Conservation (phyloP, 2,113 vertebrate species). For the Podarcis muralis region DNA sequence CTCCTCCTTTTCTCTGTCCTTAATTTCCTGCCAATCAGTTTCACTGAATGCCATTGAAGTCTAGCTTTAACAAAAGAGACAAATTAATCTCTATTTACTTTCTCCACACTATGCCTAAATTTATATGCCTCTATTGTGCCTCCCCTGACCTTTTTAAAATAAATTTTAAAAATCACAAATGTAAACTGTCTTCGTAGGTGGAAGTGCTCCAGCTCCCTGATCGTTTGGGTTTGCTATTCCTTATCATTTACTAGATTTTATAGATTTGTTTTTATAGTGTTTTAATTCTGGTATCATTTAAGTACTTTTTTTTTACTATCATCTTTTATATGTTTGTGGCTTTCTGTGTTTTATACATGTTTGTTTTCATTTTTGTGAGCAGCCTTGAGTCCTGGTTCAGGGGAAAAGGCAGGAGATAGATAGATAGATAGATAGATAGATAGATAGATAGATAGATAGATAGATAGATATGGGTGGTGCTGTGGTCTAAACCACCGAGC, state of each 20-base stretch:
- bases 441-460: too few relatives aligned
- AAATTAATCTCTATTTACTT: background rate
- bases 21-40: background rate
- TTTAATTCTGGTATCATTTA: background rate
- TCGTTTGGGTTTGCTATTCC: too few relatives aligned
- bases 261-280: background rate
- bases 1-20: background rate
- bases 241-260: too few relatives aligned
- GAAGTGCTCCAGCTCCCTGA: too few relatives aligned
- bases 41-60: background rate
- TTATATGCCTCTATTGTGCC: background rate
- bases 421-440: too few relatives aligned
- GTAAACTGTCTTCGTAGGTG: background rate
- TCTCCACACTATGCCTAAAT: background rate
- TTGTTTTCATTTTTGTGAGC: too few relatives aligned
- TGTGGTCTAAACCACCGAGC: too few relatives aligned
- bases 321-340: background rate
- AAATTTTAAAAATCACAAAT: background rate
- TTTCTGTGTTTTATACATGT: too few relatives aligned
- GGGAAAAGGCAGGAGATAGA: too few relatives aligned
- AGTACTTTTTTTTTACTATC: background rate
- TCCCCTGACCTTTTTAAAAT: background rate
- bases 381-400: too few relatives aligned
- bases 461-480: too few relatives aligned
- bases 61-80: background rate